Evolutionary conservation across 2,888 invertebrate species (phyloP).

Genomic region (Parapristionchus giblindavisi): DNA sequence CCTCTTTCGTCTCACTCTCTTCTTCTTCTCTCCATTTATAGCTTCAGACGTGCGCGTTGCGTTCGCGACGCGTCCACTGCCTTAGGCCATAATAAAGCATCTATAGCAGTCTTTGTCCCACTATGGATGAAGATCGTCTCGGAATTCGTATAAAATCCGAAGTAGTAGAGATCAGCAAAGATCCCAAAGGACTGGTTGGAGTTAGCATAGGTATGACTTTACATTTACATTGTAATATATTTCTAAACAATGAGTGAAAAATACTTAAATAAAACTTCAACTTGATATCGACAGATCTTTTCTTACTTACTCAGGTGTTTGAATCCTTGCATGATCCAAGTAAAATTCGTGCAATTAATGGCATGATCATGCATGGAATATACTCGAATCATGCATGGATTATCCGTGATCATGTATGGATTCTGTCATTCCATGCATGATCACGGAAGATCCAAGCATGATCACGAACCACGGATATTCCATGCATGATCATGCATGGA

Average conservation of each 20-base stretch:
- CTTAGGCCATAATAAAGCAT: neutral
- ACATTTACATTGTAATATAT: neutral
- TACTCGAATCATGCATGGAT: no score
- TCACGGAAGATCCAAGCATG: no score
- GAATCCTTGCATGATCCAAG: no score
- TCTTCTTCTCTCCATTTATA: neutral
- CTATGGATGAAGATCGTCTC: slow-evolving; percentile 57
- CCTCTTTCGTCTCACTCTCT: neutral
- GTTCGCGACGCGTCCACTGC: neutral
- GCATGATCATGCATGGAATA: no score
- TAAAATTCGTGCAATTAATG: no score
- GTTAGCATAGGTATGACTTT: slow-evolving; percentile 84
- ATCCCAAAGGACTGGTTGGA: slow-evolving; percentile 89
- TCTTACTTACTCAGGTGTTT: no score
- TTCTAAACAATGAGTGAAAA: neutral
- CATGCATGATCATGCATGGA: no score
- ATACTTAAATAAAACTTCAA: neutral
- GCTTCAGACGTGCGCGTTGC: neutral
- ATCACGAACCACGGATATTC: no score
- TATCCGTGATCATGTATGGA: no score
- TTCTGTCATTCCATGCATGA: no score
- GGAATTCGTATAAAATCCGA: slow-evolving; percentile 55
- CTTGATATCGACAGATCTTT: no score
- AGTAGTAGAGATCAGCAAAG: slow-evolving; percentile 83
- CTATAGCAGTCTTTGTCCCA: no score